Evolutionary conservation across 2,113 vertebrate genomes (phyloP), one percentile per base, ranked within the genome.

Genomic region (Chrysemys picta): DNA sequence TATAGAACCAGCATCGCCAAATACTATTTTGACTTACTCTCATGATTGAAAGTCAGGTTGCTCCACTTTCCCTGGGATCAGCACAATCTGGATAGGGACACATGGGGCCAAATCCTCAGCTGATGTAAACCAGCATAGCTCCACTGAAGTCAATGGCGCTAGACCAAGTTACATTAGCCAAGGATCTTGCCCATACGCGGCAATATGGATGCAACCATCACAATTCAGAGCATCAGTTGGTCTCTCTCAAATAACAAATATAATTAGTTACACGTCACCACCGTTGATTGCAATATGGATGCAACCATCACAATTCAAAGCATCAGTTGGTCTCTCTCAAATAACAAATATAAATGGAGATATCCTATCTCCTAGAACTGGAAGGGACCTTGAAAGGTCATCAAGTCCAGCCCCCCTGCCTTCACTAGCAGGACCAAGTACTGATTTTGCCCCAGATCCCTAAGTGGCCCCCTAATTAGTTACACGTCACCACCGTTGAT

Each of bases 161-260:
- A 0, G 1, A 16, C 38, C 24, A 47, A 14, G 22, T 78, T 78
- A 14, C 25, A 49, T 12, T 38, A 27, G 80, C 65, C 82, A 76
- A 65, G 14, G 29, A 7, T 88, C 11, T 27, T 1, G 0, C 13
- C 62, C 22, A 3, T 87, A 52, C 0, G 0, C 50, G 13, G 24
- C 11, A 24, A 21, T 31, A 78, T 53, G 45, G 8, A 21, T 2
- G 5, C 0, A 80, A 22, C 27, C 47, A 25, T 22, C 79, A 4
- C 72, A 89, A 4, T 8, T 79, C 69, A 47, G 80, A 24, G 25
- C 49, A 56, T 72, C 72, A 10, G 3, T 50, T 89, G n/a, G 78
- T 42, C 50, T 1, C 2, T 78, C 16, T 57, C 90, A 87, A 87
- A 92, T 92, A 91, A 29, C 1, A 31, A 59, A 11, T 65, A 65